phyloP scores from a whole-genome alignment of 2,888 invertebrate species.

The Ennomos fuscantarius region DNA sequence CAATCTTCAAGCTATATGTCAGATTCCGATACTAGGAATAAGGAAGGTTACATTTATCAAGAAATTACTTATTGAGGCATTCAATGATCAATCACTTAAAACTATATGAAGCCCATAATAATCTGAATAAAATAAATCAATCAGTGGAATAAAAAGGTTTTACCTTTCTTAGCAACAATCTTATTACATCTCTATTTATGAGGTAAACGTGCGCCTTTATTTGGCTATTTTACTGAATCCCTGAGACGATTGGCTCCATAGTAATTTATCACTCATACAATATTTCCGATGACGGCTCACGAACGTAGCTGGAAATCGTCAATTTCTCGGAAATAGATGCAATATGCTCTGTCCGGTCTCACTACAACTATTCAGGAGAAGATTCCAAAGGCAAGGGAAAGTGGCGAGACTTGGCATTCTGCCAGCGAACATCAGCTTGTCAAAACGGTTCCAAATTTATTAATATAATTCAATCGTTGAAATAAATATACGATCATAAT shows the following conservation, averaged over 20 bases:
- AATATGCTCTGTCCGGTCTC: conserved; percentile 67
- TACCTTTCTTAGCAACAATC: conserved; percentile 24
- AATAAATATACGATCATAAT: conserved; percentile 73
- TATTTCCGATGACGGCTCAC: conserved; percentile 72
- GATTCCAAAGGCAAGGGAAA: conserved; percentile 66
- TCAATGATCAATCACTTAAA: background rate
- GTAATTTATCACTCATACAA: conserved; percentile 74
- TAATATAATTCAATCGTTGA: conserved; percentile 72
- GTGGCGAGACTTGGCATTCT: conserved; percentile 64
- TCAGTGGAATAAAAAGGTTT: conserved; percentile 27
- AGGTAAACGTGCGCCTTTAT: conserved; percentile 25
- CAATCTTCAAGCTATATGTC: too few relatives aligned
- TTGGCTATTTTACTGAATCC: conserved; percentile 20
- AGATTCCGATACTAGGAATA: too few relatives aligned
- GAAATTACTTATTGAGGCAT: background rate
- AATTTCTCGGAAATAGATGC: conserved; percentile 76
- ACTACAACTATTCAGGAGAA: conserved; percentile 59
- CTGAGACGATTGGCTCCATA: conserved; percentile 32
- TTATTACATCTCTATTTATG: conserved; percentile 22
- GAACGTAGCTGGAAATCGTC: conserved; percentile 68
- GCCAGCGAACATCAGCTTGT: conserved; percentile 64
- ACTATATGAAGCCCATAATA: conserved; percentile 5
- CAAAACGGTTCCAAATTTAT: conserved; percentile 71
- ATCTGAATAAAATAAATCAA: conserved; percentile 9
- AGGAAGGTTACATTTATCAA: too few relatives aligned